A percentile compares a stretch with the other conserved stretches of the same genome.
Evolutionary conservation across 2,888 invertebrate genomes (phyloP).

Genomic region (Hirtodrosophila duncani): DNA sequence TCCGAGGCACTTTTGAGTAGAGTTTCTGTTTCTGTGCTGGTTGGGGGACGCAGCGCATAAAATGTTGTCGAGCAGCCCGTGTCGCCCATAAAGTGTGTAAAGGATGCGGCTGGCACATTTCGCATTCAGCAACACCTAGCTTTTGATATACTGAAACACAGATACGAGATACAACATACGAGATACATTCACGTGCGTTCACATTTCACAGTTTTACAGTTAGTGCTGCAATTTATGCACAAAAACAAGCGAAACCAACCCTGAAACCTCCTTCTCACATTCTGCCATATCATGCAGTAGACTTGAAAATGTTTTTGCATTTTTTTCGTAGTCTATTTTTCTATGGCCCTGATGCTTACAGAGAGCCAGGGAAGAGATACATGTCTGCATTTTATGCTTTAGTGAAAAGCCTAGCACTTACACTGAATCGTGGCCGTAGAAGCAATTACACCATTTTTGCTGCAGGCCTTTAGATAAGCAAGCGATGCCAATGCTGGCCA

Average conservation of each 20-base stretch:
- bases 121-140: conserved; percentile 53
- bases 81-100: conserved; percentile 52
- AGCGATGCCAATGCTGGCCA: conserved; percentile 22
- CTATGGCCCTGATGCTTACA: too few relatives aligned
- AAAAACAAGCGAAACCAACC: conserved; percentile 10
- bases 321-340: conserved; percentile 13
- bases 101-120: conserved; percentile 41
- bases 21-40: conserved; percentile 14
- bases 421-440: conserved; percentile 50
- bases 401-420: conserved; percentile 49
- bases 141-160: conserved; percentile 28
- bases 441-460: too few relatives aligned
- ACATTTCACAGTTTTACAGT: conserved; percentile 53
- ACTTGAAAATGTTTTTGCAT: conserved; percentile 4
- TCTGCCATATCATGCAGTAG: not conserved
- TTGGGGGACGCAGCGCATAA: conserved; percentile 35
- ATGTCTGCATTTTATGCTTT: conserved; percentile 42
- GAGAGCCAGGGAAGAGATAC: not conserved
- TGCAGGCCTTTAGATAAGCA: conserved; percentile 31
- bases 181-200: conserved; percentile 40
- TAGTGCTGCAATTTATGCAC: conserved; percentile 65
- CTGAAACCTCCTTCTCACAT: conserved; percentile 16
- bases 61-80: conserved; percentile 55
- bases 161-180: conserved; percentile 11
- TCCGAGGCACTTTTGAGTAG: conserved; percentile 12